Evolutionary conservation across 1,140 invertebrate genomes (phyloP), one percentile per base, ranked within the genome.

Genomic region (Habropoda laboriosa): DNA sequence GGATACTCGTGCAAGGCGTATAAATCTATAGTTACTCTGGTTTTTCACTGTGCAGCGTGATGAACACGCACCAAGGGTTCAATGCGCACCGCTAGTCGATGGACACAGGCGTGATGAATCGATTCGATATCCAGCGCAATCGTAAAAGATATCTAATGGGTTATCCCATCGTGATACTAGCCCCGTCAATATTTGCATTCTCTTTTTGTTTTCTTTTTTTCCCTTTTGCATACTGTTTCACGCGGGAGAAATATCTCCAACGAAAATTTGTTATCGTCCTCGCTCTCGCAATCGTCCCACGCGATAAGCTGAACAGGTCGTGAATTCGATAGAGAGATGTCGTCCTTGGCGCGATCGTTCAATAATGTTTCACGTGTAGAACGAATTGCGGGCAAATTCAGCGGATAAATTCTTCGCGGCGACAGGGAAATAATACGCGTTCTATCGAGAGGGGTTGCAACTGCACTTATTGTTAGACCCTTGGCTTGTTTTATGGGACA

Each of bases 401-500:
- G 30, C 40, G 24, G 18, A 47, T 80, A 80, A 79, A 49, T 66
- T 64, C 47, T 63, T 68, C 38, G 42, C 18, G n/a, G 35, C 16
- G 45, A 16, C 40, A n/a, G 13, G 45, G 55, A 45, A 63, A 58
- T 72, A 60, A 83, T 60, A 78, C 81, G 64, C 60, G 75, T 78
- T 51, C 74, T 71, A 71, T 78, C 81, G 64, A 42, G 53, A 18
- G 27, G 51, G 51, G 58, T 32, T n/a, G 78, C 79, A 53, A 75
- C 78, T 53, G 66, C 80, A n/a, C 51, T 53, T n/a, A n/a, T n/a
- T n/a, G n/a, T n/a, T 67, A 53, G 57, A 55, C 53, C 68, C 42
- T 60, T 42, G 67, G 16, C 61, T 73, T 83, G 81, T 83, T 84
- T 84, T 84, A 84, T 55, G 81, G 32, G 53, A 42, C 71, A 79